A percentile compares a stretch with the other conserved stretches of the same genome.
Conservation (phyloP, 2,797 vertebrate genomes). For the Pogoniulus pusillus region DNA sequence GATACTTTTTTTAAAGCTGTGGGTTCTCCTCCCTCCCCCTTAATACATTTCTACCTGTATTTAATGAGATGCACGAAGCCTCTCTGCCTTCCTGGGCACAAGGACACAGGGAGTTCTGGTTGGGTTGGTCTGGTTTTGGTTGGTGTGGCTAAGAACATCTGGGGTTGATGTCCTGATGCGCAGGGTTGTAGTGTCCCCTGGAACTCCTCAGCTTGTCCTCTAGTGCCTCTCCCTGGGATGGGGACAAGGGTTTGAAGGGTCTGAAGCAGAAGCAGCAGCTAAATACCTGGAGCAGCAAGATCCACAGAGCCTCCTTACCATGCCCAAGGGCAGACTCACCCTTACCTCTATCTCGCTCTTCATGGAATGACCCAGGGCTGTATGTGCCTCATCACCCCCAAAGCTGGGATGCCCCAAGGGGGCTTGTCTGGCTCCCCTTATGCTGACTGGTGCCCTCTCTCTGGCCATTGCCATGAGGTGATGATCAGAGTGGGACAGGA, state of each 20-base stretch:
- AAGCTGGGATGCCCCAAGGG: not conserved
- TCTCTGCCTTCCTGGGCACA: accelerated
- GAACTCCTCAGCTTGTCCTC: not conserved
- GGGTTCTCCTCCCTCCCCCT: not conserved
- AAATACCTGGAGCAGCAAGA: not conserved
- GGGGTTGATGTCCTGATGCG: not conserved
- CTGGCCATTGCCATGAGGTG: accelerated
- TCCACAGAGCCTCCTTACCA: not conserved
- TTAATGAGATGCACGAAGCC: not conserved
- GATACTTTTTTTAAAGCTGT: constrained; percentile 57
- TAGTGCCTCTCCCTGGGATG: not conserved
- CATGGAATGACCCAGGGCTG: accelerated
- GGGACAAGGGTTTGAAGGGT: not conserved
- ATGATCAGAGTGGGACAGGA: not conserved
- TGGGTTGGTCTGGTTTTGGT: not conserved
- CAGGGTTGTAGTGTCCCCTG: not conserved
- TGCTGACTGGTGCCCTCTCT: not conserved
- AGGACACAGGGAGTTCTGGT: accelerated
- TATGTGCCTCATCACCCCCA: not conserved
- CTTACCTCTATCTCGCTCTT: not conserved
- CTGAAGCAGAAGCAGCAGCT: not conserved
- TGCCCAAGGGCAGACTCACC: not conserved
- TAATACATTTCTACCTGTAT: constrained; percentile 65
- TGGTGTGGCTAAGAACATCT: not conserved
- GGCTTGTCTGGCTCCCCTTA: not conserved